phyloP scores from a whole-genome alignment of 2,113 vertebrate species.

The Myiagra hebetior region DNA sequence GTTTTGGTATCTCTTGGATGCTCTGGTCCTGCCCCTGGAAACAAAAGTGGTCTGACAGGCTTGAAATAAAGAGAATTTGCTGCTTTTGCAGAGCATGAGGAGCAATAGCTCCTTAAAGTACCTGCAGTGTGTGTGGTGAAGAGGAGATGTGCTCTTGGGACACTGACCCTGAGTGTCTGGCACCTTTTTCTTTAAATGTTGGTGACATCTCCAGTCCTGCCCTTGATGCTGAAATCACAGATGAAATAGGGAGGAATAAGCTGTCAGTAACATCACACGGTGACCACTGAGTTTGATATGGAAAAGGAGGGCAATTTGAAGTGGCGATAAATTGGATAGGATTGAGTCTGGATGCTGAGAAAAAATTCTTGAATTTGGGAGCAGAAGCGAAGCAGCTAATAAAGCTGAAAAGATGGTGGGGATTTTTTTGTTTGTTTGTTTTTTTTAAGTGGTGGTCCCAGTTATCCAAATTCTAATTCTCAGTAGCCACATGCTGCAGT shows the following conservation, averaged over 20 bases:
- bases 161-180: background rate
- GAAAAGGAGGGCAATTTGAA: background rate
- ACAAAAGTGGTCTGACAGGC: background rate
- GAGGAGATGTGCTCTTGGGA: rapidly evolving
- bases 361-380: background rate
- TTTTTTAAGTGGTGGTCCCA: background rate
- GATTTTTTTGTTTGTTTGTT: rapidly evolving
- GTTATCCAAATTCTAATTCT: background rate
- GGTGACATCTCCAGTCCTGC: background rate
- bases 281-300: background rate
- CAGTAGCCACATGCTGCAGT: background rate
- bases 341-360: background rate
- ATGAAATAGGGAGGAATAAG: background rate
- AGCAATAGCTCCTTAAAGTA: background rate
- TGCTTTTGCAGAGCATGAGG: background rate
- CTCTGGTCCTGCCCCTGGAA: background rate
- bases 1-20: background rate
- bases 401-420: background rate
- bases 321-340: background rate
- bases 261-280: rapidly evolving
- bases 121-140: background rate
- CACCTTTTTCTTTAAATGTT: background rate
- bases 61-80: background rate
- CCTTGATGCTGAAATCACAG: background rate
- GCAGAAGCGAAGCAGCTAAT: background rate